These are phyloP conservation scores for Isotomurus palustris DNA, from an alignment of 2,888 invertebrate species.

Conservation along the genomic window DNA sequence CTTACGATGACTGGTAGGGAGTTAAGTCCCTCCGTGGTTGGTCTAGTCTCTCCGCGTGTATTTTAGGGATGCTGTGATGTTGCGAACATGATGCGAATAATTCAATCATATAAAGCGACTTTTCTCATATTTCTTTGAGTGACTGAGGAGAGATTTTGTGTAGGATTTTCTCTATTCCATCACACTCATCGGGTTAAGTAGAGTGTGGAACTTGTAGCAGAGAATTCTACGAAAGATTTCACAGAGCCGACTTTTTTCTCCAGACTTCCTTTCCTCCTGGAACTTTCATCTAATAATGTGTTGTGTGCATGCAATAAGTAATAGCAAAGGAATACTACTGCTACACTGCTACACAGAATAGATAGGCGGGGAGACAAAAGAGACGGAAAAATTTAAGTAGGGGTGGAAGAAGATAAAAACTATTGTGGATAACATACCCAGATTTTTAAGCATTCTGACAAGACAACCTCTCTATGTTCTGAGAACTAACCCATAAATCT, in stretches of 20 bases:
- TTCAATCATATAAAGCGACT: conserved; percentile 23
- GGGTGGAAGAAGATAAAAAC: neutral
- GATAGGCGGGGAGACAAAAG: too few species aligned
- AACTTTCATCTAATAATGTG: too few species aligned
- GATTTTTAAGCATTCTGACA: neutral
- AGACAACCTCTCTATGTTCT: conserved; percentile 8
- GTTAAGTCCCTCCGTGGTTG: neutral
- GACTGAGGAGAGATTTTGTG: conserved; percentile 1
- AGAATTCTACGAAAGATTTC: neutral
- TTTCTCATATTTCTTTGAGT: conserved; percentile 16
- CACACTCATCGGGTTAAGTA: neutral
- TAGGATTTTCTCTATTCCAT: conserved; percentile 7
- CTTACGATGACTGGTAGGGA: too few species aligned
- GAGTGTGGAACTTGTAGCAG: too few species aligned
- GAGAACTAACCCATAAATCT: conserved; percentile 12
- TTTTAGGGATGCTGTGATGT: conserved; percentile 6
- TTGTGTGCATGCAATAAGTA: too few species aligned
- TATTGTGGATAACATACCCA: neutral
- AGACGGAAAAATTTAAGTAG: too few species aligned
- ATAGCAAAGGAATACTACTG: too few species aligned
- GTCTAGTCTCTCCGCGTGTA: conserved; percentile 3
- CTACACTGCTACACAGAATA: too few species aligned
- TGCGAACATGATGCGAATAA: conserved; percentile 24
- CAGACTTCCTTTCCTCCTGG: conserved; percentile 5
- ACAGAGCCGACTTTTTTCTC: conserved; percentile 4